These are phyloP conservation scores for Cecropterus lyciades DNA, from an alignment of 1,140 invertebrate genomes.

Conservation along the genomic window DNA sequence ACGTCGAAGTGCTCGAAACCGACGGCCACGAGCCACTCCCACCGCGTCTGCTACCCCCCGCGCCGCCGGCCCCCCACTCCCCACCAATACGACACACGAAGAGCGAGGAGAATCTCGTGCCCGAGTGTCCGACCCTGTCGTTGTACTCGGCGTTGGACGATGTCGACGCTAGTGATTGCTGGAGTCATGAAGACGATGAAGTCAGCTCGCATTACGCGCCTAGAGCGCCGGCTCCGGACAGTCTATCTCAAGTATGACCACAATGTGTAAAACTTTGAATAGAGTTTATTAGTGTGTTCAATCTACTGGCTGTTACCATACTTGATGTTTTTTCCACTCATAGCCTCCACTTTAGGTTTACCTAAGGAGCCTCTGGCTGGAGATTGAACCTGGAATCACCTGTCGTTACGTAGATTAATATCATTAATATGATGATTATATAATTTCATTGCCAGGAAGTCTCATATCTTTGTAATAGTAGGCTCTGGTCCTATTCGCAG, in stretches of 20 bases:
- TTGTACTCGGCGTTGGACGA: conserved; percentile 74
- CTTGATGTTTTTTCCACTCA: no score
- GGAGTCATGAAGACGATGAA: conserved; percentile 98
- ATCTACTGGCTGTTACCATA: no score
- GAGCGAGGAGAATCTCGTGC: conserved; percentile 95
- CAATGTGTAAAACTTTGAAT: no score
- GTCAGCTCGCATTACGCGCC: conserved; percentile 84
- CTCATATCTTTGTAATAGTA: no score
- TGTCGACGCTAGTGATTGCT: conserved; percentile 82
- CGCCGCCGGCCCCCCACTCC: conserved; percentile 75
- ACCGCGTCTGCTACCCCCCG: conserved; percentile 72
- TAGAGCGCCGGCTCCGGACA: conserved; percentile 66
- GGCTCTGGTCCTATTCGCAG: no score
- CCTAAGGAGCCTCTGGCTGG: no score
- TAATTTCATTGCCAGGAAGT: no score
- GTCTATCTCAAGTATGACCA: conserved; percentile 68
- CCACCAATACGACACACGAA: conserved; percentile 90
- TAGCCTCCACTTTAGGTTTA: no score
- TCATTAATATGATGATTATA: no score
- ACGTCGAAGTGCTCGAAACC: conserved; percentile 97
- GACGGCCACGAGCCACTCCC: conserved; percentile 88
- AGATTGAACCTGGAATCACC: no score
- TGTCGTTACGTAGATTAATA: no score
- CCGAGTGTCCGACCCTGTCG: conserved; percentile 73
- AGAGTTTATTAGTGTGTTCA: no score